Conservation (phyloP, 2,888 invertebrate species). For the Xestobium rufovillosum region DNA sequence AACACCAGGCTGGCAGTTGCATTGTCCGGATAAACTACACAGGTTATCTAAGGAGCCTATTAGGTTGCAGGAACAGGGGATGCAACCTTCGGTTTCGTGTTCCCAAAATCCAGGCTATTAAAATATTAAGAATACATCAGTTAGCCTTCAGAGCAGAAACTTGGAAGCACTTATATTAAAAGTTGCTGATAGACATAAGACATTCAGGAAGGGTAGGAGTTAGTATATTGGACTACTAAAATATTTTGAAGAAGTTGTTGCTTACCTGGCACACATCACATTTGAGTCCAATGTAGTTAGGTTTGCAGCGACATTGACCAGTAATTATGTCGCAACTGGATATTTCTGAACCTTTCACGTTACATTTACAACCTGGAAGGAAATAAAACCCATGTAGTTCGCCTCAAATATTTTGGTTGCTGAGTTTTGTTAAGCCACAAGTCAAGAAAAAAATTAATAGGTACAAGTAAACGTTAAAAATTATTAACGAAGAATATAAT, state of each 20-base stretch:
- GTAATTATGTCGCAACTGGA: slow-evolving; percentile 66
- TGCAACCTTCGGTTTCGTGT: slow-evolving; percentile 65
- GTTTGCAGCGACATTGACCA: slow-evolving; percentile 71
- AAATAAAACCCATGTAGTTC: too few species aligned
- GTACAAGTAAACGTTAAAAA: too few species aligned
- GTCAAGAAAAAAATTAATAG: too few species aligned
- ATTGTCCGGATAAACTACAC: slow-evolving; percentile 76
- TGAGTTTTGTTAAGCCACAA: too few species aligned
- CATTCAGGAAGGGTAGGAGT: too few species aligned
- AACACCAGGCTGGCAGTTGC: slow-evolving; percentile 70
- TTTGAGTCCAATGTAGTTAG: slow-evolving; percentile 63
- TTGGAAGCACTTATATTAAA: too few species aligned
- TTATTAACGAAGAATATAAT: too few species aligned
- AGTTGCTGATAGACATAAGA: too few species aligned
- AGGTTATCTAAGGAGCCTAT: slow-evolving; percentile 56
- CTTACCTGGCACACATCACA: slow-evolving; percentile 70
- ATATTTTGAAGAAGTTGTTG: too few species aligned
- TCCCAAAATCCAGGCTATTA: slow-evolving; percentile 70
- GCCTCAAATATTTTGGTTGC: too few species aligned
- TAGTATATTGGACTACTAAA: too few species aligned
- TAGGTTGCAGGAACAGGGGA: slow-evolving; percentile 72
- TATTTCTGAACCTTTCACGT: slow-evolving; percentile 60
- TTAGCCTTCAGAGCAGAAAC: too few species aligned
- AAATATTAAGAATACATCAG: slow-evolving; percentile 10
- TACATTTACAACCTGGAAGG: slow-evolving; percentile 80